Percentiles rank a stretch among this genome's conserved stretches.
Evolutionary conservation across 2,888 invertebrate genomes (phyloP).

Genomic region (Polydrusus pterygomalis): DNA sequence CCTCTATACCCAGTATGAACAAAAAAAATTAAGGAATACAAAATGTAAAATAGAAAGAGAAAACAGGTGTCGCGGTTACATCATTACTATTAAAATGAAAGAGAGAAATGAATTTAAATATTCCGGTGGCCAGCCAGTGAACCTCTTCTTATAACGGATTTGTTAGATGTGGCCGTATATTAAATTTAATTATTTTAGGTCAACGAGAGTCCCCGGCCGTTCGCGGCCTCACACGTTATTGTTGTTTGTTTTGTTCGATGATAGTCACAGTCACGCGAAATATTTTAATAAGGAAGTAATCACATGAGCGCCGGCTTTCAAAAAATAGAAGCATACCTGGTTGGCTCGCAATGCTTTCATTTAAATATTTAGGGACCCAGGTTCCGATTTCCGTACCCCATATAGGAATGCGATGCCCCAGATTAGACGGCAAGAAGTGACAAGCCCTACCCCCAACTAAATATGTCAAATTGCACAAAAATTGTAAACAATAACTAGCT

Average conservation of each 20-base stretch:
- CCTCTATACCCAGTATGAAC: slow-evolving; percentile 5
- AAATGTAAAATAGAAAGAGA: slow-evolving; percentile 53
- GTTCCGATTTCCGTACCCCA: too few species aligned
- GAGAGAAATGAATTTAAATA: slow-evolving; percentile 53
- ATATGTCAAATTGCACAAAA: too few species aligned
- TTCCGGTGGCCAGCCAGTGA: slow-evolving; percentile 53
- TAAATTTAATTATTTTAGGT: slow-evolving; percentile 50
- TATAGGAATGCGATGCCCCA: too few species aligned
- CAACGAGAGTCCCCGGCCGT: slow-evolving; percentile 50
- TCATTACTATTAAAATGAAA: slow-evolving; percentile 50
- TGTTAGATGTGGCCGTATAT: slow-evolving; percentile 46
- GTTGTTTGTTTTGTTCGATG: slow-evolving; percentile 28
- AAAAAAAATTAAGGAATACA: slow-evolving; percentile 26
- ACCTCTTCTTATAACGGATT: slow-evolving; percentile 53
- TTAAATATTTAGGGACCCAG: too few species aligned
- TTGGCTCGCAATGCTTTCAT: too few species aligned
- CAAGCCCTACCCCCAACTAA: too few species aligned
- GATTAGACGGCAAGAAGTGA: too few species aligned
- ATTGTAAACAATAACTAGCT: too few species aligned
- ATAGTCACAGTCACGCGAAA: slow-evolving; percentile 16
- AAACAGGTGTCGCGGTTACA: slow-evolving; percentile 52
- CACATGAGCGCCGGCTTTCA: background rate
- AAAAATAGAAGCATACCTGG: too few species aligned
- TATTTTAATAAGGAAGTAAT: slow-evolving; percentile 26
- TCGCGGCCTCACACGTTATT: slow-evolving; percentile 24